Base-by-base conservation (phyloP, 2,113 vertebrate species). In the Onychostoma macrolepis region DNA sequence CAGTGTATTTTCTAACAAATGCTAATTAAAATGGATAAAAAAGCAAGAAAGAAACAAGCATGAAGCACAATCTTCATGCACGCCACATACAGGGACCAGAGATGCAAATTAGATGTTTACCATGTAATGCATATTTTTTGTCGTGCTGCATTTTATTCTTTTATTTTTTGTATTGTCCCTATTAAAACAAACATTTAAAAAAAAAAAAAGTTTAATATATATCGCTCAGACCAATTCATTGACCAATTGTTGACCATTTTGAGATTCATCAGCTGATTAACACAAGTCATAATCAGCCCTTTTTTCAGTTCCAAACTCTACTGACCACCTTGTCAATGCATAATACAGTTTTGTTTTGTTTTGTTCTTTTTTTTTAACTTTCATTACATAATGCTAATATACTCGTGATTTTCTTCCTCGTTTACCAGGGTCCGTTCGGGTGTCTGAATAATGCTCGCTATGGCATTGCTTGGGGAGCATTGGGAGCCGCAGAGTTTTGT, bases 401-500 rank as follows among this genome's bases (percentile, higher is more conserved):
- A 72, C 7, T 33, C 1, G 2, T 4, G 2, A 21, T 45, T 75
- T 75, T n/a, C 6, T 45, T 75, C 24, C 11, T 26, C 13, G 24
- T 61, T 21, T 56, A 61, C 10, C 89, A 98, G 98, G 97, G 97
- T 15, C 97, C 97, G 0, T 98, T 99, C 0, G 96, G 97, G 82
- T 99, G 98, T 91, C 91, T 99, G 80, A 98, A 96, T 92, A 97
- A 96, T 0, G 98, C 98, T 0, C 96, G 98, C 0, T 99, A 96
- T 0, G 97, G 98, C 7, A 99, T 99, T 0, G 91, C 97, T 0
- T 99, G 98, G 98, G 98, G 98, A 0, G 94, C 96, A 0, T 93
- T 99, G 48, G 97, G 98, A 4, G 97, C 98, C 0, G 97, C 97
- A 0, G 98, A 99, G 89, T 96, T 97, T 91, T 99, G 98, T n/a